Conservation (phyloP, 2,797 vertebrate genomes). For the Danio jaintianensis region DNA sequence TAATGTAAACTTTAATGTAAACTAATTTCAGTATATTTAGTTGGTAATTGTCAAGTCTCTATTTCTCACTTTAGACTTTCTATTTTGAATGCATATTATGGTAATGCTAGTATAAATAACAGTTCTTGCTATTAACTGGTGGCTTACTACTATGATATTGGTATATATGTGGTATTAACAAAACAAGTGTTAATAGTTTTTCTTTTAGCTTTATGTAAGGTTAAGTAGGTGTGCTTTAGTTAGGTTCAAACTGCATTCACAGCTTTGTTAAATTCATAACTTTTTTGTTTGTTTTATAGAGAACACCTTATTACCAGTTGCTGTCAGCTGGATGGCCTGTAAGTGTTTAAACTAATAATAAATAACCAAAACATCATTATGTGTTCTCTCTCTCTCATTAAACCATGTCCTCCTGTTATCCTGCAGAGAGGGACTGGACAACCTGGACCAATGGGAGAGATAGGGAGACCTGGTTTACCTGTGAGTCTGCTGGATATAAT, state of each 20-base stretch:
- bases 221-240: neutral
- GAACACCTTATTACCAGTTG: slow-evolving; percentile 80
- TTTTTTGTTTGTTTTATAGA: slow-evolving; percentile 67
- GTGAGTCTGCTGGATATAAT: slow-evolving; percentile 70
- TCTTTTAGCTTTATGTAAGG: no score
- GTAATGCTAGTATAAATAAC: no score
- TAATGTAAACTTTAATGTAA: no score
- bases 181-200: no score
- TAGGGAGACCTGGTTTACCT: slow-evolving; percentile 77
- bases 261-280: neutral
- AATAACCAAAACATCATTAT: neutral
- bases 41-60: no score
- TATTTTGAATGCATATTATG: no score
- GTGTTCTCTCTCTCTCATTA: neutral
- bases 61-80: no score
- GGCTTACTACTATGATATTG: no score
- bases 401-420: slow-evolving; percentile 9
- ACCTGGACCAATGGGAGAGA: slow-evolving; percentile 76
- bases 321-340: slow-evolving; percentile 82
- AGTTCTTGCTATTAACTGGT: no score
- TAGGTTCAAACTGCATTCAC: neutral
- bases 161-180: no score
- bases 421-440: slow-evolving; percentile 75
- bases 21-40: no score
- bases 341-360: slow-evolving; percentile 66